phyloP scores from a whole-genome alignment of 1,140 invertebrate species.

The Ectropis grisescens region DNA sequence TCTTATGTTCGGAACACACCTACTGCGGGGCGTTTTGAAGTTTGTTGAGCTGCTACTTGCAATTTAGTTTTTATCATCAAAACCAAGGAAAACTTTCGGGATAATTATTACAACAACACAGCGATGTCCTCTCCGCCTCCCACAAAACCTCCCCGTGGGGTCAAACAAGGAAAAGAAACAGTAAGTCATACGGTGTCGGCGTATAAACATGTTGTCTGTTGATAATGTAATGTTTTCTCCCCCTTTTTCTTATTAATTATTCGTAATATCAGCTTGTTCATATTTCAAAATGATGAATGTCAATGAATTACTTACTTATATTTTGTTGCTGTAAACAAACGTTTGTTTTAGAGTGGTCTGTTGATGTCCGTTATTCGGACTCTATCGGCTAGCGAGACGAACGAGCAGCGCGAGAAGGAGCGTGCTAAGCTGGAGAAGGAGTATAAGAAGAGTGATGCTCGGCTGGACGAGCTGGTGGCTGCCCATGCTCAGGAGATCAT shows the following conservation, averaged over 20 bases:
- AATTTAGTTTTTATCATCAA: too few species aligned
- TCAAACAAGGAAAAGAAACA: constrained; percentile 86
- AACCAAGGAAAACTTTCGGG: too few species aligned
- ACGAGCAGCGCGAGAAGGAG: constrained; percentile 94
- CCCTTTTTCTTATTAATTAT: too few species aligned
- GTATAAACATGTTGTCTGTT: constrained; percentile 1
- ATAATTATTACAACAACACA: too few species aligned
- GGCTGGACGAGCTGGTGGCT: constrained; percentile 89
- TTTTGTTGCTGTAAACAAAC: too few species aligned
- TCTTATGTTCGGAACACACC: too few species aligned
- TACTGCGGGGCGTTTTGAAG: too few species aligned
- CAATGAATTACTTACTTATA: too few species aligned
- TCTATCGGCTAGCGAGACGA: constrained; percentile 92
- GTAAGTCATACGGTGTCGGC: constrained; percentile 63
- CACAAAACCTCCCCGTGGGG: constrained; percentile 83
- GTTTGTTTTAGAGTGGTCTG: constrained; percentile 92
- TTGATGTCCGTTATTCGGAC: constrained; percentile 94
- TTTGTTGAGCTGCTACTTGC: too few species aligned
- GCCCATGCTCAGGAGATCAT: constrained; percentile 90
- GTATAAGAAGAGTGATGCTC: constrained; percentile 91
- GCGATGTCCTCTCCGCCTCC: constrained; percentile 74
- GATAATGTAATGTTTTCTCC: too few species aligned
- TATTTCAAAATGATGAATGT: too few species aligned
- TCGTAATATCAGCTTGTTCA: too few species aligned
- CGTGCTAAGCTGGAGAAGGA: constrained; percentile 94